A percentile compares a stretch with the other conserved stretches of the same genome.
These are phyloP conservation scores for Pangasianodon hypophthalmus DNA, from an alignment of 2,113 vertebrate species.

Conservation along the genomic window DNA sequence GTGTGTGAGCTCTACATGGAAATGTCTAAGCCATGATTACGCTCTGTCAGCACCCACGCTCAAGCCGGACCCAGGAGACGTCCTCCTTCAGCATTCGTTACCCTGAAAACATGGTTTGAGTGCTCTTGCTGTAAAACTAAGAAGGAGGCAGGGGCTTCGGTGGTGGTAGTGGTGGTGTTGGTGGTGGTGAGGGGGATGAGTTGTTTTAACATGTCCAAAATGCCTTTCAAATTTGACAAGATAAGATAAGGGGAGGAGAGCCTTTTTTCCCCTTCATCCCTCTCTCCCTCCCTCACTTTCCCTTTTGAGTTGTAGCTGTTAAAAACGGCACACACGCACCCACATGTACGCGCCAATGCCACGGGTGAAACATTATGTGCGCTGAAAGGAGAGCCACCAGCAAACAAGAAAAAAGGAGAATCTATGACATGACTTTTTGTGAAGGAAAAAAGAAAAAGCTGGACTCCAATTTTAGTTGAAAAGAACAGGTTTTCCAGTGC, in stretches of 20 bases:
- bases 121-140: slow-evolving; percentile 32
- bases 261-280: neutral
- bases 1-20: slow-evolving; percentile 44
- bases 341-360: neutral
- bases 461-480: slow-evolving; percentile 36
- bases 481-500: slow-evolving; percentile 75
- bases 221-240: slow-evolving; percentile 50
- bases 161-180: neutral
- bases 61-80: slow-evolving; percentile 60
- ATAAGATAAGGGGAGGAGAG: slow-evolving; percentile 46
- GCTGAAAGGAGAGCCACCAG: neutral
- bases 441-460: neutral
- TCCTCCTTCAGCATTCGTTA: slow-evolving; percentile 42
- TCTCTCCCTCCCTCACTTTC: neutral
- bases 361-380: slow-evolving; percentile 14
- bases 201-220: slow-evolving; percentile 62
- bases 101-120: slow-evolving; percentile 44
- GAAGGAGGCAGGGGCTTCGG: slow-evolving; percentile 21
- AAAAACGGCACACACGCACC: neutral
- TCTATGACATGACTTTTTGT: neutral
- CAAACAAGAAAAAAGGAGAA: neutral
- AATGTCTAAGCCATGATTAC: slow-evolving; percentile 69
- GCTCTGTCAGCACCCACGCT: slow-evolving; percentile 73
- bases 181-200: neutral
- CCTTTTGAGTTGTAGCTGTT: slow-evolving; percentile 23